These are phyloP conservation scores for Trematocara zebra DNA, from an alignment of 2,113 vertebrate genomes.

Conservation along the genomic window DNA sequence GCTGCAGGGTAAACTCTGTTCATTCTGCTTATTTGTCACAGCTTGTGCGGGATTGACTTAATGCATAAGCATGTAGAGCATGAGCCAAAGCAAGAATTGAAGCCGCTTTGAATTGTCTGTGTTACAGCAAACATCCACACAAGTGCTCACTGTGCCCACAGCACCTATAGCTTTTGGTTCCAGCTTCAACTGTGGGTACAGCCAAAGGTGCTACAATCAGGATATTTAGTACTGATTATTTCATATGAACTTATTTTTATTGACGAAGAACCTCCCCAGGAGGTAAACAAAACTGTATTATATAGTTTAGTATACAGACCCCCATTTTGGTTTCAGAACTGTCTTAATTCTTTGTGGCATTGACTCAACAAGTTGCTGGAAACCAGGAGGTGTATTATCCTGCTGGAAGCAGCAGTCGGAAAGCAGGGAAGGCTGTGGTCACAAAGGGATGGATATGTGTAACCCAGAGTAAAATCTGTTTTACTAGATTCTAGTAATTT, in stretches of 20 bases:
- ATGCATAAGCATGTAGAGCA: neutral
- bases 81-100: neutral
- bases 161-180: neutral
- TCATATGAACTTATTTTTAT: neutral
- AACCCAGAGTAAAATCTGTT: no score
- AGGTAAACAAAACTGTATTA: neutral
- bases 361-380: neutral
- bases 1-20: neutral
- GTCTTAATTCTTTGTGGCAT: neutral
- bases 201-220: neutral
- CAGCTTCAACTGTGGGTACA: neutral
- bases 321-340: neutral
- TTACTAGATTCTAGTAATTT: no score
- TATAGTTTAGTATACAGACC: neutral
- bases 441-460: neutral
- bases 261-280: neutral
- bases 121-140: neutral
- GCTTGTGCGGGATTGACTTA: neutral
- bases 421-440: neutral
- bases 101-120: neutral
- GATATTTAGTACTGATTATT: neutral
- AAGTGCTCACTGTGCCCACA: neutral
- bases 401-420: neutral
- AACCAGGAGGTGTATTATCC: neutral
- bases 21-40: neutral